phyloP scores from a whole-genome alignment of 2,888 invertebrate species.

The Drosophila siamana region DNA sequence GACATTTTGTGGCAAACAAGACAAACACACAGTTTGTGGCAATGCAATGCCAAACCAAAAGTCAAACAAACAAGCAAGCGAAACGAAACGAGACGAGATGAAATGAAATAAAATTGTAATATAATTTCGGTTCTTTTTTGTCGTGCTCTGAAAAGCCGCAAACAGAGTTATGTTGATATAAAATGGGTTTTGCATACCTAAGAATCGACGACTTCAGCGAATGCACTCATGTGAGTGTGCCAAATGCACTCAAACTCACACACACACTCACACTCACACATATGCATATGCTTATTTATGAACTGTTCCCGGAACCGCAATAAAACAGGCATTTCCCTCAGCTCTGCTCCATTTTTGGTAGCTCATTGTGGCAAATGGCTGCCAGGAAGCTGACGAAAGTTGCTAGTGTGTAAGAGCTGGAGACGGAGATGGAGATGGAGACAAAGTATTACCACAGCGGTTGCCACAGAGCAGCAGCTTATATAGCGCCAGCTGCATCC shows the following conservation, averaged over 20 bases:
- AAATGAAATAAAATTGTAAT: slow-evolving; percentile 48
- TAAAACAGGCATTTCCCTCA: slow-evolving; percentile 65
- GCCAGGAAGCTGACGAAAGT: background rate
- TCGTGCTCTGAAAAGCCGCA: slow-evolving; percentile 27
- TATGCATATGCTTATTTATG: slow-evolving; percentile 68
- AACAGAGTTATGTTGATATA: slow-evolving; percentile 60
- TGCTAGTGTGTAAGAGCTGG: background rate
- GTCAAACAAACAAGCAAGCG: slow-evolving; percentile 30
- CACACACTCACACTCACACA: slow-evolving; percentile 18
- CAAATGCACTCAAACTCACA: slow-evolving; percentile 5
- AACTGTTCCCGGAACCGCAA: slow-evolving; percentile 73
- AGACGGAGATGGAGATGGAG: slow-evolving; percentile 10
- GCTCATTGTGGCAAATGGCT: slow-evolving; percentile 57
- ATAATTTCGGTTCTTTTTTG: slow-evolving; percentile 46
- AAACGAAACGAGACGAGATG: slow-evolving; percentile 2
- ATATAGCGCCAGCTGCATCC: slow-evolving; percentile 44
- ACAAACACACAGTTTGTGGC: slow-evolving; percentile 21
- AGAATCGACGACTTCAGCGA: background rate
- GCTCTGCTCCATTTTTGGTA: slow-evolving; percentile 40
- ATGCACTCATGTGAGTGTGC: background rate
- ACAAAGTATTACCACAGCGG: slow-evolving; percentile 65
- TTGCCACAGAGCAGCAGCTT: slow-evolving; percentile 38
- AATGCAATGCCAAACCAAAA: slow-evolving; percentile 4
- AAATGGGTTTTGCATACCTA: slow-evolving; percentile 58
- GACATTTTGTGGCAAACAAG: slow-evolving; percentile 25